Evolutionary conservation across 1,140 invertebrate genomes (phyloP).

Genomic region (Bombus confusus): DNA sequence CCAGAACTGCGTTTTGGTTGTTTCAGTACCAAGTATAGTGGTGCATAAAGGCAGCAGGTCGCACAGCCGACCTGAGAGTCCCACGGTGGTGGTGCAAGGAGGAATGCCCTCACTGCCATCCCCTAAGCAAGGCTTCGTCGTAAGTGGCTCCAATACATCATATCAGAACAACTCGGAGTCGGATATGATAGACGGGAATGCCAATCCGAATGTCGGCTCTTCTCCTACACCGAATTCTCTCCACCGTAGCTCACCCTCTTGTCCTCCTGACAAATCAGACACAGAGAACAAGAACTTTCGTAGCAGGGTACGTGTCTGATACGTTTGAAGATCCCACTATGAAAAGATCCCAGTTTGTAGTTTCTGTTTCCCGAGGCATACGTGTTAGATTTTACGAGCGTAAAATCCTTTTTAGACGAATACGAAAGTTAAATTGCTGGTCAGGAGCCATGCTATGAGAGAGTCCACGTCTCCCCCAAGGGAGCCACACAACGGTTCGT

Average conservation of each 20-base stretch:
- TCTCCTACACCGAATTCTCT: conserved; percentile 54
- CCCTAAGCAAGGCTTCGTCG: conserved; percentile 75
- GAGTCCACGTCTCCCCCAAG: conserved; percentile 93
- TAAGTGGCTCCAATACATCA: conserved; percentile 70
- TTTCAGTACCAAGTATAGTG: conserved; percentile 81
- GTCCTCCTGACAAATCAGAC: conserved; percentile 75
- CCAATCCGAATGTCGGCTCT: conserved; percentile 65
- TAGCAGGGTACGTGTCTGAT: conserved; percentile 73
- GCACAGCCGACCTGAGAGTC: conserved; percentile 77
- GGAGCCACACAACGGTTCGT: conserved; percentile 83
- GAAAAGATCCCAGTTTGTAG: no score
- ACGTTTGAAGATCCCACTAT: not conserved
- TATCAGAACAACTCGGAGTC: conserved; percentile 70
- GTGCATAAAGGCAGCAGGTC: conserved; percentile 79
- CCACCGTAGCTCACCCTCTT: conserved; percentile 62
- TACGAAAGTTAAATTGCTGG: conserved; percentile 91
- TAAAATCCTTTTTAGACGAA: conserved; percentile 81
- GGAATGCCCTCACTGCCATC: conserved; percentile 80
- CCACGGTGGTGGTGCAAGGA: conserved; percentile 76
- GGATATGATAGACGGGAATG: conserved; percentile 81
- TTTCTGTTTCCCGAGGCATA: not conserved
- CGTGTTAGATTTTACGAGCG: not conserved
- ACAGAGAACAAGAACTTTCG: conserved; percentile 78
- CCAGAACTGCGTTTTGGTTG: conserved; percentile 39
- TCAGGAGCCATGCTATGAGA: conserved; percentile 93